Evolutionary conservation across 2,113 vertebrate genomes (phyloP).

Genomic region (Apodemus sylvaticus): DNA sequence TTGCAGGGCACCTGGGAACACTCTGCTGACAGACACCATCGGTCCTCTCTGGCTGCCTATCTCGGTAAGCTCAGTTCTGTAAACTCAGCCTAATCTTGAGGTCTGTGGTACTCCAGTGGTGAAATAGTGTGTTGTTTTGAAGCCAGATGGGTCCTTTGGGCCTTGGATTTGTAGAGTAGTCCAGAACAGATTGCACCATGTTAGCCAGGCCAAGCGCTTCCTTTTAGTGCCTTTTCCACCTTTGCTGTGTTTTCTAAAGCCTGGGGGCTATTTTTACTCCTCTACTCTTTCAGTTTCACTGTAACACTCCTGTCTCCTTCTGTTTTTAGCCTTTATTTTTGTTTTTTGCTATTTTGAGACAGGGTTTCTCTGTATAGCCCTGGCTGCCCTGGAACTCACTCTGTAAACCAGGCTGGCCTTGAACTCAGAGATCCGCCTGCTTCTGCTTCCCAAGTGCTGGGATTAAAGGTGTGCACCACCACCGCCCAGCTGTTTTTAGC

Average conservation of each 20-base stretch:
- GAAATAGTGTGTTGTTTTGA: not conserved
- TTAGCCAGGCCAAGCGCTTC: not conserved
- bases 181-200: not conserved
- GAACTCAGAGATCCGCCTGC: no score
- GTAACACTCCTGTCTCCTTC: not conserved
- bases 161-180: not conserved
- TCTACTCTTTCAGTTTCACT: not conserved
- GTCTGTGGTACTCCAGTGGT: not conserved
- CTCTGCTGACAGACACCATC: slow-evolving; percentile 45
- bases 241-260: not conserved
- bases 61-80: not conserved
- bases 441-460: no score
- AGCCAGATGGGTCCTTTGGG: not conserved
- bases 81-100: not conserved
- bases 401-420: no score
- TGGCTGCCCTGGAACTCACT: no score
- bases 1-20: slow-evolving; percentile 42
- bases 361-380: no score
- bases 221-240: not conserved
- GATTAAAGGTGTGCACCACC: no score
- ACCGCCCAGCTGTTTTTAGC: not conserved
- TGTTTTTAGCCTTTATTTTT: not conserved
- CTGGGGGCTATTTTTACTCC: not conserved
- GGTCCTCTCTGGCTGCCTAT: not conserved
- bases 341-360: no score